Percentiles rank a stretch among this genome's conserved stretches.
Conservation (phyloP, 2,888 invertebrate genomes). For the Catocala nupta region DNA sequence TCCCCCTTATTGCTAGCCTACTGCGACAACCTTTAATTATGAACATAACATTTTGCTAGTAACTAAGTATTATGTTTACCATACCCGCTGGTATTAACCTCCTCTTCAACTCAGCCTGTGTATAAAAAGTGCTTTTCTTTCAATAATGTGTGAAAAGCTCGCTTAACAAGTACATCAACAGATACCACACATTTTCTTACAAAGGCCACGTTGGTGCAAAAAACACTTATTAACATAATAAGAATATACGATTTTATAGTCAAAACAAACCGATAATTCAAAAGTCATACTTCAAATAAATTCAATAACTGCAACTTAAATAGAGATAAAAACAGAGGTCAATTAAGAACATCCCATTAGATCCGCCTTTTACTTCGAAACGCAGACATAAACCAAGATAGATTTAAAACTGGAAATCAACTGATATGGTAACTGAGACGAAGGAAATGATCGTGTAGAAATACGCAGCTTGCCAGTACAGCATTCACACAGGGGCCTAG, state of each 20-base stretch:
- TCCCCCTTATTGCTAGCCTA: constrained; percentile 47
- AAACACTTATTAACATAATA: no score
- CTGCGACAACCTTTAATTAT: constrained; percentile 56
- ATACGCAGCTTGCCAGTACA: constrained; percentile 66
- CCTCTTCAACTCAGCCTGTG: not conserved
- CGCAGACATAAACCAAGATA: constrained; percentile 23
- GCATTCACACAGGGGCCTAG: constrained; percentile 74
- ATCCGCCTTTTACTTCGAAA: constrained; percentile 19
- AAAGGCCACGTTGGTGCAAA: no score
- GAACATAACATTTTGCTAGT: constrained; percentile 27
- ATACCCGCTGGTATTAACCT: not conserved
- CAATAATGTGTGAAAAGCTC: no score
- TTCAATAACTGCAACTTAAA: constrained; percentile 1
- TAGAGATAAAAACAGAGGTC: constrained; percentile 4
- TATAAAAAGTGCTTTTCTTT: no score
- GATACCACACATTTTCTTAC: no score
- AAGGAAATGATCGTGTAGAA: constrained; percentile 67
- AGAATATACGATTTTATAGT: not conserved
- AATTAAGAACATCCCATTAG: constrained; percentile 11
- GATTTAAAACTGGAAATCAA: constrained; percentile 44
- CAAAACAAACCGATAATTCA: not conserved
- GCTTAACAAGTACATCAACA: no score
- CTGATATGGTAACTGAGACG: constrained; percentile 31
- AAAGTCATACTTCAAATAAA: not conserved
- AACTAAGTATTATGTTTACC: not conserved